These are phyloP conservation scores for Grus americana DNA, from an alignment of 2,113 vertebrate species.

Conservation along the genomic window DNA sequence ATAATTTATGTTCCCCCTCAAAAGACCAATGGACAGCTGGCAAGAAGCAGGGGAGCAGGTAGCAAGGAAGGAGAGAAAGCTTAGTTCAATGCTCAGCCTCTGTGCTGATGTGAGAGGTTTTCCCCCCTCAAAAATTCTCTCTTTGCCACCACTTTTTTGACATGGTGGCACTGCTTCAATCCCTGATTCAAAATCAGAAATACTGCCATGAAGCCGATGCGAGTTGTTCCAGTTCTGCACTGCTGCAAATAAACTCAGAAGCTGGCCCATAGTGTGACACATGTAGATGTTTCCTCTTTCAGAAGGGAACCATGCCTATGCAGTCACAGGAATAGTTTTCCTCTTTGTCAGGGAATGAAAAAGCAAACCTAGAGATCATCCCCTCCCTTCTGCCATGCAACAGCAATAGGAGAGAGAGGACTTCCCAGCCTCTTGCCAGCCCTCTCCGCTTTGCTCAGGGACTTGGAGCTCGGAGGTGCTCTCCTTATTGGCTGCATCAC, in stretches of 20 bases:
- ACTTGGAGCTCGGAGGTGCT: neutral
- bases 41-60: neutral
- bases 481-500: neutral
- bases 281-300: constrained; percentile 7
- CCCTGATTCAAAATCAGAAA: neutral
- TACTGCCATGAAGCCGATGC: accelerated
- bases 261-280: neutral
- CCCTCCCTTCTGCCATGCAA: neutral
- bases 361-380: neutral
- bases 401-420: neutral
- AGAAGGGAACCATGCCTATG: neutral
- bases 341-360: neutral
- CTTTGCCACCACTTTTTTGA: neutral
- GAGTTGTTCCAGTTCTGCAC: neutral
- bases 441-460: neutral
- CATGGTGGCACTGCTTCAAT: neutral
- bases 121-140: neutral
- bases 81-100: neutral
- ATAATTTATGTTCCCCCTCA: neutral
- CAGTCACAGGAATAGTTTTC: neutral
- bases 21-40: neutral
- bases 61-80: neutral
- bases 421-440: neutral
- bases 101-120: neutral
- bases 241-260: neutral